Evolutionary conservation across 2,888 invertebrate species (phyloP).

Genomic region (Macaria liturata): DNA sequence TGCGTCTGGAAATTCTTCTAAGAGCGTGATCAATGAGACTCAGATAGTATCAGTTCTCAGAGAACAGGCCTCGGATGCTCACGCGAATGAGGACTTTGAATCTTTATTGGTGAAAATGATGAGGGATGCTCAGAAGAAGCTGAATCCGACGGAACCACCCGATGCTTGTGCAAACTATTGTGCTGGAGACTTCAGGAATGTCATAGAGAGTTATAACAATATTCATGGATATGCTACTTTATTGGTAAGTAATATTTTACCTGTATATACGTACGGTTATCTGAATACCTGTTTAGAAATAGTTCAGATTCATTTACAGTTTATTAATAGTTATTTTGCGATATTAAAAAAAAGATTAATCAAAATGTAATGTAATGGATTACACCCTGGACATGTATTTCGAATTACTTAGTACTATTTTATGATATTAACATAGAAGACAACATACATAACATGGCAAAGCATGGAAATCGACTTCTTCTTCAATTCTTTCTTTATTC

Average conservation of each 20-base stretch:
- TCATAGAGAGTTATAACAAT: conserved; percentile 85
- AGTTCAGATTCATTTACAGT: no score
- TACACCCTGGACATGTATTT: no score
- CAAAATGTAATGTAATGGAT: no score
- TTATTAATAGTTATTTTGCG: no score
- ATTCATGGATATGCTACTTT: conserved; percentile 93
- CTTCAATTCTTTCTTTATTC: no score
- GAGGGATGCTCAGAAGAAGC: conserved; percentile 60
- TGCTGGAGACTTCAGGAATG: conserved; percentile 82
- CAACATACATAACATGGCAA: no score
- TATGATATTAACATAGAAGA: no score
- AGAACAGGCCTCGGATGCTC: conserved; percentile 58
- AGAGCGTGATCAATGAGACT: conserved; percentile 62
- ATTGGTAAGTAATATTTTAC: conserved; percentile 81
- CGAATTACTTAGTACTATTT: no score
- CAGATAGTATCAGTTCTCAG: conserved; percentile 65
- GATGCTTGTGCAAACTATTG: conserved; percentile 80
- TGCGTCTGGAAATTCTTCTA: conserved; percentile 69
- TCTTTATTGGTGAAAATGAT: conserved; percentile 64
- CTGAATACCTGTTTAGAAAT: no score
- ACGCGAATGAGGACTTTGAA: conserved; percentile 58
- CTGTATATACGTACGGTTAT: no score
- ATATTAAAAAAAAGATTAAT: no score
- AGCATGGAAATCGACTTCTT: no score
- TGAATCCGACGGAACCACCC: conserved; percentile 56